These are phyloP conservation scores for Phainopepla nitens DNA, from an alignment of 2,113 vertebrate genomes.

Conservation along the genomic window DNA sequence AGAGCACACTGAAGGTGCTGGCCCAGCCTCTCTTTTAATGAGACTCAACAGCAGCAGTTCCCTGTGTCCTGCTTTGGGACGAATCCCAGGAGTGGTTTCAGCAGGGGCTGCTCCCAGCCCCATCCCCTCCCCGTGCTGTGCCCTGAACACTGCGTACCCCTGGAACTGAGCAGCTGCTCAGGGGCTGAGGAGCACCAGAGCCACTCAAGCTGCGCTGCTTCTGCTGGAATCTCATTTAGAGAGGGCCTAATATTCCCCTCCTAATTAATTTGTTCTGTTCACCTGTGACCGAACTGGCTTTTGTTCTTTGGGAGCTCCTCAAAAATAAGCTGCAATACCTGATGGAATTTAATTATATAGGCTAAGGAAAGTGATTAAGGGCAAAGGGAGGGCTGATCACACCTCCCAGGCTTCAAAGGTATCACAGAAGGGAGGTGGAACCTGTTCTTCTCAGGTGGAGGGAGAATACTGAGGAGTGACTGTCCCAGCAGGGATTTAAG, in stretches of 20 bases:
- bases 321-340: constrained; percentile 53
- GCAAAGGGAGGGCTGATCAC: neutral
- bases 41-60: neutral
- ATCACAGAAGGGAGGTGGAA: neutral
- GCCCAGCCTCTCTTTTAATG: neutral
- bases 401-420: neutral
- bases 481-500: neutral
- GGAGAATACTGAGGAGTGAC: neutral
- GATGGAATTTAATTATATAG: constrained; percentile 46
- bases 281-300: neutral
- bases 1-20: neutral
- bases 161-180: neutral
- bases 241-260: neutral
- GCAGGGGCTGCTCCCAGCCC: neutral
- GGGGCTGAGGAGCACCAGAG: neutral
- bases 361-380: constrained; percentile 35
- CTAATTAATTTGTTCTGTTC: constrained; percentile 48
- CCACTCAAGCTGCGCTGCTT: neutral
- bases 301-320: constrained; percentile 35
- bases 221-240: constrained; percentile 12
- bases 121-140: neutral
- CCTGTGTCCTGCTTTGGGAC: neutral
- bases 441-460: neutral
- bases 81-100: neutral
- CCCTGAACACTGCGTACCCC: neutral